Conservation (phyloP, 2,888 invertebrate genomes). For the Eubasilissa splendida region DNA sequence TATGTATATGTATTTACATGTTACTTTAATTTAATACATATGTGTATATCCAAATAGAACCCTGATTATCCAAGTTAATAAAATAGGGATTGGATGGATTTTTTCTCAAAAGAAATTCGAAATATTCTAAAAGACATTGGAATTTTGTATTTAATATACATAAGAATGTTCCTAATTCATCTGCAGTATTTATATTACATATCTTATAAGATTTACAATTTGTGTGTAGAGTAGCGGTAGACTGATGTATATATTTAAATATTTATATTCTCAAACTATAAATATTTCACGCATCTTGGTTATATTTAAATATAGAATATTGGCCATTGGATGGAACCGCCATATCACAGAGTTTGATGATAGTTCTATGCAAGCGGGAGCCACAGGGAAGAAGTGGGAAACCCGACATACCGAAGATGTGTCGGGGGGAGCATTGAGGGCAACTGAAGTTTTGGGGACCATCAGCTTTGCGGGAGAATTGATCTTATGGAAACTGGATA, state of each 20-base stretch:
- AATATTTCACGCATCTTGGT: not conserved
- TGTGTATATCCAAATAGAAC: too few relatives aligned
- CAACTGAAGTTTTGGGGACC: conserved; percentile 82
- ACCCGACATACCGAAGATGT: conserved; percentile 83
- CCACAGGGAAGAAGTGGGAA: conserved; percentile 80
- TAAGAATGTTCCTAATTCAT: too few relatives aligned
- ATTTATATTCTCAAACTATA: too few relatives aligned
- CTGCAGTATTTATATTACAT: conserved; percentile 7
- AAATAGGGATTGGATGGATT: too few relatives aligned
- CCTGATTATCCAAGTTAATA: too few relatives aligned
- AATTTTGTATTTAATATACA: too few relatives aligned
- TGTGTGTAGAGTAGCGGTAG: too few relatives aligned
- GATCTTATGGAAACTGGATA: conserved; percentile 87
- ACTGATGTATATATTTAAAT: too few relatives aligned
- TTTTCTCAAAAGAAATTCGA: too few relatives aligned
- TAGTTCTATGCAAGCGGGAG: conserved; percentile 68
- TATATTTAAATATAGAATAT: conserved; percentile 69
- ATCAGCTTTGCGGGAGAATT: conserved; percentile 85
- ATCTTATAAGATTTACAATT: not conserved
- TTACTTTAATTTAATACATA: too few relatives aligned
- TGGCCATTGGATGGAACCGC: conserved; percentile 86
- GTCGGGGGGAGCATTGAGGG: conserved; percentile 77
- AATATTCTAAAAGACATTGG: too few relatives aligned
- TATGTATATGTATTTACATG: too few relatives aligned
- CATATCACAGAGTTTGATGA: conserved; percentile 80